Base-by-base conservation (phyloP, 2,888 invertebrate species). In the Ganaspis brasiliensis region DNA sequence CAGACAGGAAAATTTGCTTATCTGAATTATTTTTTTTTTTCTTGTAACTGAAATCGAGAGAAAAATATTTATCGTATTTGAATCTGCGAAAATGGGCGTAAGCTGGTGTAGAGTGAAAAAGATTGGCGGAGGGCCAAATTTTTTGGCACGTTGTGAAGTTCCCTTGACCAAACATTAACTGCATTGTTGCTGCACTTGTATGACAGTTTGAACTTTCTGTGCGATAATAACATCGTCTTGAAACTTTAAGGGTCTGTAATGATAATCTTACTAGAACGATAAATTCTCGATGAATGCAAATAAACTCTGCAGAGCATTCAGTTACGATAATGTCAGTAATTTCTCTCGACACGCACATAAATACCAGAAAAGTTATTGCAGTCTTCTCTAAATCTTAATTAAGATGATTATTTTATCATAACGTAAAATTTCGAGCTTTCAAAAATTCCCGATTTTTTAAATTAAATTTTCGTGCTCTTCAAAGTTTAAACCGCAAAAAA, bases 241-340 rank as follows among this genome's bases (percentile, higher is more conserved):
- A 67, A 9, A 45, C 45, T 45, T 26, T n/a, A 5, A 45, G 45
- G 24, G 21, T 63, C n/a, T 45, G 24, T n/a, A 45, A 45, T 67
- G 45, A 45, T 45, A 67, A n/a, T 40, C 45, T 45, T 67, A 40
- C 24, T 24, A n/a, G 26, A 45, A 24, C 26, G n/a, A 67, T 67
- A 67, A 8, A n/a, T 45, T 45, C 67, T 45, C 45, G 9, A 40
- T 63, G 63, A 63, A 63, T 63, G 37, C 35, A 40, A 49, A 45
- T 67, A 45, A 67, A 59, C 31, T 45, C 45, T 45, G 45, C 67
- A 67, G 45, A 40, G 10, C 67, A 67, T 67, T 67, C 45, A 67
- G n/a, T 67, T 67, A 49, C 45, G 67, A 67, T 49, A 67, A 67
- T n/a, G 45, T 67, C 67, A 45, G 67, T 67, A 67, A 67, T 67